A percentile compares a stretch with the other conserved stretches of the same genome.
These are phyloP conservation scores for Percopsis omiscomaycus DNA, from an alignment of 2,797 vertebrate species.

Conservation along the genomic window DNA sequence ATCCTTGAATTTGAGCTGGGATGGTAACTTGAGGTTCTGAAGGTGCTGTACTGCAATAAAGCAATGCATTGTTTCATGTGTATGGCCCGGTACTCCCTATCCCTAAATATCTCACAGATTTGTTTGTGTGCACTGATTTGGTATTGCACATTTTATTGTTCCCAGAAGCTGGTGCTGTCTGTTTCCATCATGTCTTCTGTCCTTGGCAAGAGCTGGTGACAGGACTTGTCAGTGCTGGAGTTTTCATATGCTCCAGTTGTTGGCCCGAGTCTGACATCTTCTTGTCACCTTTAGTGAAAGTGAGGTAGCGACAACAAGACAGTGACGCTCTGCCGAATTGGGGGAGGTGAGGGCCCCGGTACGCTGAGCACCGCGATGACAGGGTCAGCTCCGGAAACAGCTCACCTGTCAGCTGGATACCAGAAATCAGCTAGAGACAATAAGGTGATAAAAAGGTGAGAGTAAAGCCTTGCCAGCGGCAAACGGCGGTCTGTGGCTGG, in stretches of 20 bases:
- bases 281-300: constrained; percentile 43
- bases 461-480: constrained; percentile 42
- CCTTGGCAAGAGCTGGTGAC: constrained; percentile 39
- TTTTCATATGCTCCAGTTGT: constrained; percentile 50
- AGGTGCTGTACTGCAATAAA: too few species aligned
- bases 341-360: constrained; percentile 32
- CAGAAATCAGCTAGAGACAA: constrained; percentile 57
- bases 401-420: constrained; percentile 49
- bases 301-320: constrained; percentile 39
- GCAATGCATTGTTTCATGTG: too few species aligned
- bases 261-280: constrained; percentile 46
- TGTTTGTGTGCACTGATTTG: constrained; percentile 17
- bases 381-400: constrained; percentile 36
- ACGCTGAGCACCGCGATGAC: constrained; percentile 37
- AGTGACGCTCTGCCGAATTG: constrained; percentile 23
- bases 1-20: background rate
- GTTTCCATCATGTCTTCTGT: constrained; percentile 19
- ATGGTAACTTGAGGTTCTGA: too few species aligned
- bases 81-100: too few species aligned
- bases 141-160: constrained; percentile 15
- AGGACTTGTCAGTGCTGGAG: constrained; percentile 33
- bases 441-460: constrained; percentile 69
- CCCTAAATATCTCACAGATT: constrained; percentile 10
- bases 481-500: constrained; percentile 41
- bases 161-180: background rate